Base-by-base conservation (phyloP, 2,888 invertebrate species). In the Pocota personata region DNA sequence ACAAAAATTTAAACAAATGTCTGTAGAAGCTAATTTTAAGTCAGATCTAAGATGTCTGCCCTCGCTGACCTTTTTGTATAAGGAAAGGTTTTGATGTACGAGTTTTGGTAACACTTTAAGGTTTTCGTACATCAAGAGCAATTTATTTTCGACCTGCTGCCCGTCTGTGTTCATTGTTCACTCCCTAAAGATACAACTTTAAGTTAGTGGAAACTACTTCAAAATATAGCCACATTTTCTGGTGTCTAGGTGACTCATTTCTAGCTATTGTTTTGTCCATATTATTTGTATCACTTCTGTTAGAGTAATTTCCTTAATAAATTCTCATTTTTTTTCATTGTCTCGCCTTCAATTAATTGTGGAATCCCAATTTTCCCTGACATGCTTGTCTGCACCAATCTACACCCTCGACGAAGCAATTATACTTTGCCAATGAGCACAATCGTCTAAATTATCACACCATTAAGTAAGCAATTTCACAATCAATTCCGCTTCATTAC, bases 401-500 rank as follows among this genome's bases (percentile, higher is more conserved):
- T 76, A 46, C 71, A 71, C 64, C 84, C 84, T 84, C 71, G 75
- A 76, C 80, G 80, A 84, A 80, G 80, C 69, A 84, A 79, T 83
- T 79, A 79, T 66, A 77, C 62, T 46, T 66, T 52, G 57, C 35
- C 60, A 72, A 66, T 32, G 16, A 52, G 32, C 60, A 62, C 80
- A 84, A 80, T 84, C 58, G 57, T 50, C 69, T 80, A 71, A 80
- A 84, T 84, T 80, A 84, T 84, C 84, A 84, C 84, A 75, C 84
- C 84, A 84, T 80, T 80, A 80, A 84, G 73, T 40, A 79, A 80
- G 84, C 80, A 84, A 80, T 84, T 84, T 79, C 80, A 71, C 69
- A 84, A 80, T 80, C 73, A 79, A 84, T 75, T 84, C 71, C 66
- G 30, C 52, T 80, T 76, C 80, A 80, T 84, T 84, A 40, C 84